Evolutionary conservation across 2,113 vertebrate species (phyloP), one percentile per base, ranked within the genome.

Genomic region (Pholis gunnellus): DNA sequence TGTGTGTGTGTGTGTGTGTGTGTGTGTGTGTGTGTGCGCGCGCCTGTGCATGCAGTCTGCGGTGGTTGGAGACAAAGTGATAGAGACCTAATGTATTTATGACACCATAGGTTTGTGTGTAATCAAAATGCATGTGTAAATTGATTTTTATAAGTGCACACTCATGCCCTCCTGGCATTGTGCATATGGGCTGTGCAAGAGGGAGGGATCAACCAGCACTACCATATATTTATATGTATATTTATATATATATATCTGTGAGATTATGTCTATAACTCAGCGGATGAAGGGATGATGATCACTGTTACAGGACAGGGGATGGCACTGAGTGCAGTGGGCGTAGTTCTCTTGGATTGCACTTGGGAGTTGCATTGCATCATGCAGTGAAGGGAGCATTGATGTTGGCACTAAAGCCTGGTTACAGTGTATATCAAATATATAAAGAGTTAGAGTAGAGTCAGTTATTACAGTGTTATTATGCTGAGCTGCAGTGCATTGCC

Each of bases 301-400:
- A 83, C 60, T 81, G 50, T 77, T 71, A 77, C 59, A 86, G 72
- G 48, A 76, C 54, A 76, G 60, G 52, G 64, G 73, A 69, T 64
- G 78, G 65, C 70, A 72, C 17, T 83, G 78, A 59, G 63, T 82
- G 75, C 83, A 88, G 63, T 72, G 78, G 74, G 75, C 50, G 83
- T 81, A 83, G 87, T 87, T 92, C 74, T 79, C 59, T 83, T 78
- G 61, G 67, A 80, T 84, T 86, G 82, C 92, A 84, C 74, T 86
- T 91, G 80, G 82, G 81, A 88, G 61, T 84, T 89, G 65, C 82
- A 61, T 89, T 92, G 83, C 85, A 90, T 89, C 83, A 90, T 92
- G 77, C 78, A 84, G 60, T 42, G 40, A 69, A 66, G 64, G 34
- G 65, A 76, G 13, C 61, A 82, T 44, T 83, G 50, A 60, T 46